Evolutionary conservation across 2,888 invertebrate genomes (phyloP).

Genomic region (Heliothis peltigera): DNA sequence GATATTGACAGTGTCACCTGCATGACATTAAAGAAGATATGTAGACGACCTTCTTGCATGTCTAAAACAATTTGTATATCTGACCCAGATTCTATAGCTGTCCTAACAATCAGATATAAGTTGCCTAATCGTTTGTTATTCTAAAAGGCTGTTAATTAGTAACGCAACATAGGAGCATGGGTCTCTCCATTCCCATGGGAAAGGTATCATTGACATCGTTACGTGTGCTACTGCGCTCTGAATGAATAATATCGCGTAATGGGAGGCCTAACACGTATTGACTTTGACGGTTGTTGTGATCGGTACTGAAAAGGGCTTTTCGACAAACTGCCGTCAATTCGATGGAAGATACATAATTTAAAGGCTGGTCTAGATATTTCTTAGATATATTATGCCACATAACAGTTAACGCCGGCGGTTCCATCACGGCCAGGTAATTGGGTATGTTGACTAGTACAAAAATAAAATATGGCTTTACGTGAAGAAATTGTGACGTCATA

Average conservation of each 20-base stretch:
- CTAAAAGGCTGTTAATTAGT: conserved; percentile 35
- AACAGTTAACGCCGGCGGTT: too few species aligned
- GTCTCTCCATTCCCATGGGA: conserved; percentile 57
- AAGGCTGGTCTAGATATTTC: too few species aligned
- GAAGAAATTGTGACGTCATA: too few species aligned
- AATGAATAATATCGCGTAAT: conserved; percentile 50
- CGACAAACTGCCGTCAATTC: conserved; percentile 5
- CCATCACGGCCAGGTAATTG: too few species aligned
- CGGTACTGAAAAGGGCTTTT: conserved; percentile 2
- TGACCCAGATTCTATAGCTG: not conserved
- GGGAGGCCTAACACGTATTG: conserved; percentile 35
- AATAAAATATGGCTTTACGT: too few species aligned
- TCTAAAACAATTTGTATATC: too few species aligned
- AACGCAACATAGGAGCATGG: conserved; percentile 17
- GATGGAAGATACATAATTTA: not conserved
- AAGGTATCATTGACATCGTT: conserved; percentile 55
- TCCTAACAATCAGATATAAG: not conserved
- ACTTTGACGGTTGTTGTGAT: not conserved
- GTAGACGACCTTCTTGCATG: not conserved
- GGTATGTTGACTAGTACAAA: too few species aligned
- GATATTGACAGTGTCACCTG: too few species aligned
- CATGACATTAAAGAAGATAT: too few species aligned
- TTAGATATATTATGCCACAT: too few species aligned
- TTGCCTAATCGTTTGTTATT: conserved; percentile 31
- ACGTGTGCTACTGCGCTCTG: conserved; percentile 48